These are phyloP conservation scores for Oscheius myriophilus DNA, from an alignment of 2,888 invertebrate genomes.

Conservation along the genomic window DNA sequence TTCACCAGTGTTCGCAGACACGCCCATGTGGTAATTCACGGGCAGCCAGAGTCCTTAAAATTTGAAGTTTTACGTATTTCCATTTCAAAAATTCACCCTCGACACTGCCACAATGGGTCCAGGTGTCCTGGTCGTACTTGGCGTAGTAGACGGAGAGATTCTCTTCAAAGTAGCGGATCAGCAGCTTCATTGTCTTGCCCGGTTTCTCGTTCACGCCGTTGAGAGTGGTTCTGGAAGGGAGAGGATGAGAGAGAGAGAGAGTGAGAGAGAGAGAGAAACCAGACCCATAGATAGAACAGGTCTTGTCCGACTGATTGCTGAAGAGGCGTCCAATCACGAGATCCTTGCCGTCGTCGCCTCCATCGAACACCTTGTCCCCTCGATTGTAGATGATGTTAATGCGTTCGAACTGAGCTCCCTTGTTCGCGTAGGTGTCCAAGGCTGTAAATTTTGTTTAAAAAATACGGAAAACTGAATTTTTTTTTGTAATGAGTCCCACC, in stretches of 20 bases:
- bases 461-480: too few species aligned
- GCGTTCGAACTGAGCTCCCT: not conserved
- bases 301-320: constrained; percentile 4
- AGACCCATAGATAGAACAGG: not conserved
- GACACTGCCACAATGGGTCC: constrained; percentile 10
- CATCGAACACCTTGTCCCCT: constrained; percentile 13
- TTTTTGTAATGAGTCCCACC: too few species aligned
- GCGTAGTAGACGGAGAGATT: constrained; percentile 20
- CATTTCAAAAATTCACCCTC: not conserved
- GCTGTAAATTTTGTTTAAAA: not conserved
- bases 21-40: constrained; percentile 12
- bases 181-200: not conserved
- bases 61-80: not conserved
- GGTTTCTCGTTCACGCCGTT: too few species aligned
- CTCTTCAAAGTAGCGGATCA: constrained; percentile 19
- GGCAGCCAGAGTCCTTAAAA: constrained; percentile 19
- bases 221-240: too few species aligned
- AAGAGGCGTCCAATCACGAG: not conserved
- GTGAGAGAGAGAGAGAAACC: too few species aligned
- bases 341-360: constrained; percentile 12
- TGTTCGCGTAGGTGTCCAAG: constrained; percentile 13
- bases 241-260: too few species aligned
- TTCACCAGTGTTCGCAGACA: constrained; percentile 20
- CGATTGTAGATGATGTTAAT: constrained; percentile 1
- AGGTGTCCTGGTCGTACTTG: not conserved